Percentiles rank a stretch among this genome's conserved stretches.
These are phyloP conservation scores for Ailuropoda melanoleuca DNA, from an alignment of 2,113 vertebrate genomes.

Conservation along the genomic window DNA sequence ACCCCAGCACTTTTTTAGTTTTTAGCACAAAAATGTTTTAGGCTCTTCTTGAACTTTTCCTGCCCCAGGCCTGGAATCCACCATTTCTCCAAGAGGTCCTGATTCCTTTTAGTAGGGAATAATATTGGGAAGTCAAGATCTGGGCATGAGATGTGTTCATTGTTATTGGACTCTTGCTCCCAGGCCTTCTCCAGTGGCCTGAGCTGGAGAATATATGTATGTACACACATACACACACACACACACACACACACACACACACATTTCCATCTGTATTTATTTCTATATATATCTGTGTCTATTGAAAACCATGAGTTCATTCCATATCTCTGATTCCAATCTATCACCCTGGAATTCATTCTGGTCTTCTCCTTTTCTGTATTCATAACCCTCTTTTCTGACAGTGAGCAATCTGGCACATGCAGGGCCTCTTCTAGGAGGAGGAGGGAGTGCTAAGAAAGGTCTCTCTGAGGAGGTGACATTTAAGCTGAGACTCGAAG, in stretches of 20 bases:
- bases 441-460: background rate
- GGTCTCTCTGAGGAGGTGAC: background rate
- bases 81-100: background rate
- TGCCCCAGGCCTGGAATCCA: background rate
- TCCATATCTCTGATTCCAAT: background rate
- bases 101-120: background rate
- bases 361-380: conserved; percentile 16
- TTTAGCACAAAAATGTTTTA: background rate
- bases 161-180: background rate
- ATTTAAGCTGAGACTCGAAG: background rate
- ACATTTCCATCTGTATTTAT: background rate
- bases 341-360: background rate
- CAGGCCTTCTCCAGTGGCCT: background rate
- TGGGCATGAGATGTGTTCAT: background rate
- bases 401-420: background rate
- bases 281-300: background rate
- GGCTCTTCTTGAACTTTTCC: background rate
- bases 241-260: background rate
- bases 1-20: background rate
- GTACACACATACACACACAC: too few species aligned
- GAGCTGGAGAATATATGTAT: background rate
- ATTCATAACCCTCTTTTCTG: background rate
- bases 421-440: background rate
- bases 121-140: background rate
- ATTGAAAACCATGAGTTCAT: background rate